phyloP scores from a whole-genome alignment of 2,888 invertebrate genomes.

The Helicoverpa assulta region DNA sequence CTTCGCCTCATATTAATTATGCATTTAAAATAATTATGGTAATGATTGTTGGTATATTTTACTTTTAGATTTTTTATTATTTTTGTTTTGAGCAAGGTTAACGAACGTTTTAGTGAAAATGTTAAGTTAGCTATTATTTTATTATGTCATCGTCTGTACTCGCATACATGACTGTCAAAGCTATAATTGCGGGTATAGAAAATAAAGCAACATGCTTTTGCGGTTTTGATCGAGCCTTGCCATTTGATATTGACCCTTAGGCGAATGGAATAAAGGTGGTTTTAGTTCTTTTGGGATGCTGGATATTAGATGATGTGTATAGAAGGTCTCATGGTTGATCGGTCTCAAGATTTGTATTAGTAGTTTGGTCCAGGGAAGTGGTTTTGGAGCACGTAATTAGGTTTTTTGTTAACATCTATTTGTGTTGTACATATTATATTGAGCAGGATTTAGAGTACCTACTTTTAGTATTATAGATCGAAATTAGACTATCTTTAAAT shows the following conservation, averaged over 20 bases:
- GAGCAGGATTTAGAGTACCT: slow-evolving; percentile 1
- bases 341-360: slow-evolving; percentile 84
- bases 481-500: background rate
- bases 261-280: slow-evolving; percentile 43
- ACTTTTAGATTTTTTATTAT: slow-evolving; percentile 4
- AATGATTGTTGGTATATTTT: slow-evolving; percentile 19
- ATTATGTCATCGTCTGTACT: slow-evolving; percentile 79
- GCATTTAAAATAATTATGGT: slow-evolving; percentile 28
- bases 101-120: slow-evolving; percentile 26
- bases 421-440: slow-evolving; percentile 44
- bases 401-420: slow-evolving; percentile 72
- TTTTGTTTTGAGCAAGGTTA: slow-evolving; percentile 35
- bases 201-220: slow-evolving; percentile 76
- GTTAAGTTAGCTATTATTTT: slow-evolving; percentile 36
- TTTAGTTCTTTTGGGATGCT: slow-evolving; percentile 58
- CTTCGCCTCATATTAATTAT: slow-evolving; percentile 39
- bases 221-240: slow-evolving; percentile 57
- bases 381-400: slow-evolving; percentile 77
- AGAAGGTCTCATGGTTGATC: slow-evolving; percentile 84
- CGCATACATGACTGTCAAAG: slow-evolving; percentile 85
- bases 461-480: background rate
- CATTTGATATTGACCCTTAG: slow-evolving; percentile 68
- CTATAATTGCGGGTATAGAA: slow-evolving; percentile 88
- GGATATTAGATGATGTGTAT: slow-evolving; percentile 75
- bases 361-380: slow-evolving; percentile 81